A percentile compares a stretch with the other conserved stretches of the same genome.
phyloP scores from a whole-genome alignment of 2,797 vertebrate species.

The Centroberyx gerrardi region DNA sequence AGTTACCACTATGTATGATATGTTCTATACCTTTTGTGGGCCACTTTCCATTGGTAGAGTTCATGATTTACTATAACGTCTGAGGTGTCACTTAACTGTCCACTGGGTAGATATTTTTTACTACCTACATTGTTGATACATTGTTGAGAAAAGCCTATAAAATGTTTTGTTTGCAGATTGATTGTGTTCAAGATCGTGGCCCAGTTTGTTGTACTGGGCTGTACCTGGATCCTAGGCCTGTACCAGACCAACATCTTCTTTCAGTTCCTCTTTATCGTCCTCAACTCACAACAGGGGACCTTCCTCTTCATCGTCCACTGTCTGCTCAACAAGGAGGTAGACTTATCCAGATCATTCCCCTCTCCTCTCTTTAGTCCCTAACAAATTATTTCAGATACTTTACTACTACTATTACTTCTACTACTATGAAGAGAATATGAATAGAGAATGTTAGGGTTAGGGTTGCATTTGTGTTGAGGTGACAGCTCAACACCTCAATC shows the following conservation, averaged over 20 bases:
- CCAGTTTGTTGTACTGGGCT: slow-evolving; percentile 82
- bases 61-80: too few relatives aligned
- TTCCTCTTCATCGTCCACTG: slow-evolving; percentile 84
- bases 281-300: slow-evolving; percentile 85
- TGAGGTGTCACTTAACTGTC: too few relatives aligned
- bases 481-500: too few relatives aligned
- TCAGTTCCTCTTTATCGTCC: slow-evolving; percentile 75
- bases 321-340: slow-evolving; percentile 81
- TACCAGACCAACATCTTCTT: slow-evolving; percentile 72
- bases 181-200: slow-evolving; percentile 81
- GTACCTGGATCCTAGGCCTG: slow-evolving; percentile 82
- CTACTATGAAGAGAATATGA: background rate
- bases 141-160: background rate
- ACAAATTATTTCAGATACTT: too few relatives aligned
- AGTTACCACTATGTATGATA: too few relatives aligned
- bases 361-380: background rate
- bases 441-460: background rate
- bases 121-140: background rate
- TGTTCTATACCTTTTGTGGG: too few relatives aligned
- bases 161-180: slow-evolving; percentile 53
- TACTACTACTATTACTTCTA: background rate
- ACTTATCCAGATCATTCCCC: background rate
- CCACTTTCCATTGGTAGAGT: too few relatives aligned
- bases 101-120: background rate
- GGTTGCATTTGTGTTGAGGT: background rate